Base-by-base conservation (phyloP, 2,113 vertebrate genomes). In the Empidonax alnorum region DNA sequence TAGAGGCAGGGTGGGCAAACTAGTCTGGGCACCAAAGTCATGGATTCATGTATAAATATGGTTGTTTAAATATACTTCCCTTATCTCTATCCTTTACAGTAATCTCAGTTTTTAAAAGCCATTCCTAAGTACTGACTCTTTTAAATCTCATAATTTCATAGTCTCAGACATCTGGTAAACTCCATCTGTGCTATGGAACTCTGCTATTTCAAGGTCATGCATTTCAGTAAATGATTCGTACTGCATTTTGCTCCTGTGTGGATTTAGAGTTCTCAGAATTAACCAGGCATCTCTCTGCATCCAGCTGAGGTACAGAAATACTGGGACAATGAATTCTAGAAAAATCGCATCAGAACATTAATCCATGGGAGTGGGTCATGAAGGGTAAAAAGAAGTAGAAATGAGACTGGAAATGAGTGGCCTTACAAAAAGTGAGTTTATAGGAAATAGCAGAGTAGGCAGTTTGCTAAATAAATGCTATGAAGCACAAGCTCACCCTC, bases 141-240 rank as follows among this genome's bases (percentile, higher is more conserved):
- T 75, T 72, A 89, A 90, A 89, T 89, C 68, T 95, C 76, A 78
- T 89, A 0, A 79, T 84, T 84, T 96, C 74, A 52, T 65, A 84
- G 76, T 37, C 66, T 91, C 73, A 94, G 94, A 91, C 94, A 92
- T 95, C 95, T 96, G 95, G 89, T 74, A 94, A 96, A 94, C 84
- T 92, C 95, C 94, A 95, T 96, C 94, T 97, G 94, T 87, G 93
- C 94, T 91, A 65, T 14, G 65, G 89, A 92, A 42, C 87, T 78
- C n/a, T 94, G 87, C 94, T 95, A 88, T 96, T 93, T 93, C 94
- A 90, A 95, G 95, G 94, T 96, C 94, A 91, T 67, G 79, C 58
- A 49, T 96, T 90, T 85, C 87, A 80, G 87, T 87, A 88, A 85
- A 91, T 46, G 67, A 86, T 88, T 96, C 79, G 63, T 85, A 42